Conservation (phyloP, 2,888 invertebrate genomes). For the Gonocerus acuteangulatus region DNA sequence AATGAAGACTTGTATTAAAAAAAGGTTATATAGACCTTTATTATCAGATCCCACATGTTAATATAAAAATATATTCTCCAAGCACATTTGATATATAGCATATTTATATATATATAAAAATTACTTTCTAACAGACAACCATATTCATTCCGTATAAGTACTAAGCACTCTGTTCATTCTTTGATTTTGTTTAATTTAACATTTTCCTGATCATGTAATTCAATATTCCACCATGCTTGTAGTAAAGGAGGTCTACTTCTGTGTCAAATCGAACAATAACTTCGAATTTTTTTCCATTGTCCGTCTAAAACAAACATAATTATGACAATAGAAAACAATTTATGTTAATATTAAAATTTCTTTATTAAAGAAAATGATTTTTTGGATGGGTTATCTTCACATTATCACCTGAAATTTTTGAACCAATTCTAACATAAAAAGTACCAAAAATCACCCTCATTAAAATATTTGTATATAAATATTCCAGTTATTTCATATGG, state of each 20-base stretch:
- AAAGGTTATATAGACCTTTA: no score
- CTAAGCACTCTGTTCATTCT: no score
- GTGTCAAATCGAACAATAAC: slow-evolving; percentile 87
- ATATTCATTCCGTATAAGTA: no score
- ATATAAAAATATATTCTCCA: no score
- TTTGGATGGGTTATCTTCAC: neutral
- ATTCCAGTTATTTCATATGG: no score
- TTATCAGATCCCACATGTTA: no score
- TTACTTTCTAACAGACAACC: no score
- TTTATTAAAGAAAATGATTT: neutral
- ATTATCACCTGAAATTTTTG: neutral
- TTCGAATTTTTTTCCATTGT: slow-evolving; percentile 60
- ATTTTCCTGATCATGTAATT: slow-evolving; percentile 96
- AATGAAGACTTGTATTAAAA: no score
- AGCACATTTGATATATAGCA: no score
- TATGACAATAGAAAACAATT: neutral
- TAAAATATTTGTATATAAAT: no score
- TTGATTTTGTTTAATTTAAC: slow-evolving; percentile 45
- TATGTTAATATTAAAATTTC: neutral
- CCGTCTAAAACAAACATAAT: slow-evolving; percentile 46
- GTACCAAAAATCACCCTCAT: no score
- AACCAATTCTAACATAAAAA: neutral
- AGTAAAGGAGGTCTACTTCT: slow-evolving; percentile 92
- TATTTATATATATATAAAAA: no score
- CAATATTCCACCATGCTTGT: slow-evolving; percentile 86